Evolutionary conservation across 2,888 invertebrate species (phyloP).

Genomic region (Mimachlamys varia): DNA sequence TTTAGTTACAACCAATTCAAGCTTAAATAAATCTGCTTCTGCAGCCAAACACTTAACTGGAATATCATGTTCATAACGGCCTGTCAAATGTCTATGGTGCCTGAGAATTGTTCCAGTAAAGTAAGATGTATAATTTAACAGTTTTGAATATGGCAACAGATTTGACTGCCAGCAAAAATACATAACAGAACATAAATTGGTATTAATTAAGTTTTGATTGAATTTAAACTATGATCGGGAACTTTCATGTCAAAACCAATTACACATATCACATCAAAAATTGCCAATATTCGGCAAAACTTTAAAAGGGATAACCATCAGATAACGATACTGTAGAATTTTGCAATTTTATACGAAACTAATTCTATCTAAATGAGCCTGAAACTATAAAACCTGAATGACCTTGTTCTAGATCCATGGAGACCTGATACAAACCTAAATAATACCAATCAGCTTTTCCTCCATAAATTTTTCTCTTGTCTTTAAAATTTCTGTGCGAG

Average conservation of each 20-base stretch:
- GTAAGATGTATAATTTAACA: no score
- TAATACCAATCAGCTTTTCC: not conserved
- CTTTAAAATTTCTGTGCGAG: not conserved
- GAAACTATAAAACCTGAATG: not conserved
- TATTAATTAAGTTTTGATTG: not conserved
- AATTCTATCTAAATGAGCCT: not conserved
- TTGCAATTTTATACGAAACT: no score
- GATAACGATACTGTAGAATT: not conserved
- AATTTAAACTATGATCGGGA: not conserved
- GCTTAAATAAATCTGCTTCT: not conserved
- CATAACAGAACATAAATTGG: not conserved
- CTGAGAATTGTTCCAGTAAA: not conserved
- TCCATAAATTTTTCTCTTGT: not conserved
- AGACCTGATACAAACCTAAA: not conserved
- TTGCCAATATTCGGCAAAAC: not conserved
- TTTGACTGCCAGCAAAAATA: not conserved
- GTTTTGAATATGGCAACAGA: no score
- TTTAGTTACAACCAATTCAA: not conserved
- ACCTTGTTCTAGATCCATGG: not conserved
- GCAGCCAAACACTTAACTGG: not conserved
- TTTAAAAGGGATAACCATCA: not conserved
- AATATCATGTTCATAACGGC: not conserved
- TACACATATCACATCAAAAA: not conserved
- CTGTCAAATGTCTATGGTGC: not conserved
- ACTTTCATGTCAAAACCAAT: conserved; percentile 2